Base-by-base conservation (phyloP, 1,140 invertebrate species). In the Heliconius congener region DNA sequence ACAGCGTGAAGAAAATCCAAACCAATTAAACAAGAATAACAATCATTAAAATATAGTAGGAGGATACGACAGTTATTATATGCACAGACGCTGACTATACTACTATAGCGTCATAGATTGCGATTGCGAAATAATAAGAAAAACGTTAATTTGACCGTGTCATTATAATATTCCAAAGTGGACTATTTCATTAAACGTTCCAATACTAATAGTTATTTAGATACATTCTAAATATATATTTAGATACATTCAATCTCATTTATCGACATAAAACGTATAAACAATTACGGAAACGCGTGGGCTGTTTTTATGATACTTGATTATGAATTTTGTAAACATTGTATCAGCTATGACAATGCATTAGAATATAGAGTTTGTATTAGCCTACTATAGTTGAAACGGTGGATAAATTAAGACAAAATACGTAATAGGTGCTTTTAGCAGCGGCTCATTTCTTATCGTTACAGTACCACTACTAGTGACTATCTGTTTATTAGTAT, bases 181-280 rank as follows among this genome's bases (percentile, higher is more conserved):
- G 86, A 88, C 42, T 13, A n/a, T n/a, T 89, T 87, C 86, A 91
- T 88, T 90, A 90, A 87, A 85, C 83, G 86, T 86, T 86, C 87
- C 88, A 90, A 88, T 86, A 46, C 0, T 46, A 46, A 9, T 13
- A 13, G 85, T 87, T 88, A 89, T 88, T 5, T n/a, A n/a, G n/a
- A n/a, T n/a, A n/a, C n/a, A n/a, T n/a, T n/a, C n/a, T 46, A 46
- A 13, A 46, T 46, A 16, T n/a, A 57, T 23, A 57, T 57, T 90
- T 85, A 88, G 86, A 85, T 91, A 90, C 86, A 87, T 85, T 88
- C 81, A 91, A 90, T 91, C 91, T 91, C 88, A 91, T 91, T 93
- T 91, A 92, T 89, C 90, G 91, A 93, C 90, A 91, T 91, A 88
- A 91, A 89, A 91, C 89, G 89, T 87, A 89, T 83, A 84, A 78